Conservation (phyloP, 2,797 vertebrate species). For the Scomberomorus guttatus region DNA sequence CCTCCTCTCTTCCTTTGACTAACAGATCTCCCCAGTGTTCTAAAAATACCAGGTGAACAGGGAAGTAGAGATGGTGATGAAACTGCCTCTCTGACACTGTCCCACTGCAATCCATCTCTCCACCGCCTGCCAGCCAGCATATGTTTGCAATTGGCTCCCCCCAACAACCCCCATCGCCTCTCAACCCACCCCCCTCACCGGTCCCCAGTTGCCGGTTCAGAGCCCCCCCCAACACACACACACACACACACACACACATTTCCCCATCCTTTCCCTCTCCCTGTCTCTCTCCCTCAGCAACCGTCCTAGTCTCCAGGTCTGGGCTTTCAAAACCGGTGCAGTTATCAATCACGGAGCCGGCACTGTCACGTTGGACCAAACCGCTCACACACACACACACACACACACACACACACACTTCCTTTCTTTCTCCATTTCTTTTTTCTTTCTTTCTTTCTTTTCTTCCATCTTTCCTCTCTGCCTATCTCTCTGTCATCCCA, state of each 20-base stretch:
- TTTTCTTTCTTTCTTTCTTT: neutral
- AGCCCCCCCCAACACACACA: conserved; percentile 33
- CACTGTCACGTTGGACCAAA: conserved; percentile 92
- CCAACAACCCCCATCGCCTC: conserved; percentile 85
- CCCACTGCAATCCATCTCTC: conserved; percentile 98
- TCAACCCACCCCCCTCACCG: conserved; percentile 75
- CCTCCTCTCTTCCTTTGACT: conserved; percentile 91
- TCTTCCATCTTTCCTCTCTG: conserved; percentile 47
- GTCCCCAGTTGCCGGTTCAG: conserved; percentile 91
- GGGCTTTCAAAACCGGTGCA: conserved; percentile 93
- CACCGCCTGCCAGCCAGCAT: conserved; percentile 97
- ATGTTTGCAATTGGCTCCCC: conserved; percentile 98
- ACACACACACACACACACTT: conserved; percentile 29
- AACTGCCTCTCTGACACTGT: conserved; percentile 97
- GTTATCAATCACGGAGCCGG: conserved; percentile 96
- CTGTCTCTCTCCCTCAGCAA: conserved; percentile 89
- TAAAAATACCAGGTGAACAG: conserved; percentile 99
- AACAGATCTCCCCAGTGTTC: conserved; percentile 98
- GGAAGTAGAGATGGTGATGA: conserved; percentile 97
- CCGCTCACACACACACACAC: conserved; percentile 65
- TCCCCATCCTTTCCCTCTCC: conserved; percentile 46
- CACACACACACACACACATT: conserved; percentile 20
- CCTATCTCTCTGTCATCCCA: conserved; percentile 60
- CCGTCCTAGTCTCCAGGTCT: conserved; percentile 93
- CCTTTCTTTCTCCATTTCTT: conserved; percentile 20